phyloP scores from a whole-genome alignment of 2,797 vertebrate genomes.

The Hyperoplus immaculatus region DNA sequence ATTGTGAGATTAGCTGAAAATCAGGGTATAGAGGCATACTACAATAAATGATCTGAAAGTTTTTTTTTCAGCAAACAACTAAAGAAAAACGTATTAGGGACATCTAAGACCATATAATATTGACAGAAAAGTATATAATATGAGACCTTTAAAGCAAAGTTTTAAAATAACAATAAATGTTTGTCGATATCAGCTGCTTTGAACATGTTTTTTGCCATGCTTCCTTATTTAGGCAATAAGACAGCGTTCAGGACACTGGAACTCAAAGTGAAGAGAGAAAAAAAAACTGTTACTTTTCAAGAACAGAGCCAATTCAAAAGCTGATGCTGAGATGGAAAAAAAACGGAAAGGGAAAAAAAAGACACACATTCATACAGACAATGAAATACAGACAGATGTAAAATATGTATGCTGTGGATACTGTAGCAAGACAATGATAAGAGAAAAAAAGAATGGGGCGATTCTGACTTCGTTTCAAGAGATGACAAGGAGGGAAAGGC shows the following conservation, averaged over 20 bases:
- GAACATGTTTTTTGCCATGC: slow-evolving; percentile 12
- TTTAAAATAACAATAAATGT: slow-evolving; percentile 13
- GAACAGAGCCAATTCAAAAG: slow-evolving; percentile 10
- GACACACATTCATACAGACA: slow-evolving; percentile 24
- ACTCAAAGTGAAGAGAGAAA: slow-evolving; percentile 36
- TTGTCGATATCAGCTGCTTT: slow-evolving; percentile 25
- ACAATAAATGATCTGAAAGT: no score
- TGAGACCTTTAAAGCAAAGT: not conserved
- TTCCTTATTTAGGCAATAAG: not conserved
- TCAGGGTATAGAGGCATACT: no score
- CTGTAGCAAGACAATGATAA: slow-evolving; percentile 35
- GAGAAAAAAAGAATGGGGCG: slow-evolving; percentile 16
- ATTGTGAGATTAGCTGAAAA: no score
- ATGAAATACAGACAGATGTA: slow-evolving; percentile 28
- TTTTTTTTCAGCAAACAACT: no score
- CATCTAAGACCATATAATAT: no score
- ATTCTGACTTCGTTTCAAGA: slow-evolving; percentile 43
- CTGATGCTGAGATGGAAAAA: slow-evolving; percentile 18
- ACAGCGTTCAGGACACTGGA: slow-evolving; percentile 30
- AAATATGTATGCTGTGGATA: slow-evolving; percentile 48
- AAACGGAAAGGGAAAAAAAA: slow-evolving; percentile 31
- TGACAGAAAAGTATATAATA: no score
- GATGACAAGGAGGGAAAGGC: slow-evolving; percentile 33
- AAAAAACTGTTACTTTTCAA: not conserved
- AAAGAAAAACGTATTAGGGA: no score